Evolutionary conservation across 2,113 vertebrate genomes (phyloP).

Genomic region (Esox niger): DNA sequence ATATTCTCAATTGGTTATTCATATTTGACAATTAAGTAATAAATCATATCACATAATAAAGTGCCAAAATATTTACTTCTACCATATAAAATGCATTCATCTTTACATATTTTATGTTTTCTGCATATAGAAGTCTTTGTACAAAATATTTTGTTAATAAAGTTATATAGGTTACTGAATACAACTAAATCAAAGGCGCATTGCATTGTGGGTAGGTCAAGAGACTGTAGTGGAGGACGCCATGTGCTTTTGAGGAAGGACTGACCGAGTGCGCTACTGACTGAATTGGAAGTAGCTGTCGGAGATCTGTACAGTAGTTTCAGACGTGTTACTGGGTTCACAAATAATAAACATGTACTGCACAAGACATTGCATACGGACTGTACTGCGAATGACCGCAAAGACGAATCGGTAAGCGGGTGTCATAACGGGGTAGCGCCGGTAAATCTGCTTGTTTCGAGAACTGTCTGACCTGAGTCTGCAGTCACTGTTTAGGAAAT

Average conservation of each 20-base stretch:
- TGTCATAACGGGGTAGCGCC: constrained; percentile 10
- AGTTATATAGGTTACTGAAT: constrained; percentile 38
- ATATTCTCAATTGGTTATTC: no score
- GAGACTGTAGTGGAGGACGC: constrained; percentile 63
- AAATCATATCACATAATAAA: no score
- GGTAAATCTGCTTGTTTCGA: not conserved
- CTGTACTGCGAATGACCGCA: constrained; percentile 58
- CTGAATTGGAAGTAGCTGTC: not conserved
- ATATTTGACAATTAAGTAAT: no score
- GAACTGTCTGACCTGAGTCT: not conserved
- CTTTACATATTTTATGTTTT: no score
- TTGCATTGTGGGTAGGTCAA: constrained; percentile 76
- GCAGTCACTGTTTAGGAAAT: not conserved
- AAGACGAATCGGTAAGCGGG: constrained; percentile 59
- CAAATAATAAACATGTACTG: constrained; percentile 60
- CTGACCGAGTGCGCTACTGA: not conserved
- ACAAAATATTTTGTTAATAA: constrained; percentile 34
- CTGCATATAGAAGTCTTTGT: constrained; percentile 15
- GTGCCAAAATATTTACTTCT: no score
- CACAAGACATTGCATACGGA: constrained; percentile 65
- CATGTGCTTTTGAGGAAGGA: constrained; percentile 72
- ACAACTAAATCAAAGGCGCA: not conserved
- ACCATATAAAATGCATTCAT: no score
- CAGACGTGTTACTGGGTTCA: not conserved
- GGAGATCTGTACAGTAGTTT: not conserved